Percentiles rank a stretch among this genome's conserved stretches.
phyloP scores from a whole-genome alignment of 2,888 invertebrate species.

The Uloborus plumipes region DNA sequence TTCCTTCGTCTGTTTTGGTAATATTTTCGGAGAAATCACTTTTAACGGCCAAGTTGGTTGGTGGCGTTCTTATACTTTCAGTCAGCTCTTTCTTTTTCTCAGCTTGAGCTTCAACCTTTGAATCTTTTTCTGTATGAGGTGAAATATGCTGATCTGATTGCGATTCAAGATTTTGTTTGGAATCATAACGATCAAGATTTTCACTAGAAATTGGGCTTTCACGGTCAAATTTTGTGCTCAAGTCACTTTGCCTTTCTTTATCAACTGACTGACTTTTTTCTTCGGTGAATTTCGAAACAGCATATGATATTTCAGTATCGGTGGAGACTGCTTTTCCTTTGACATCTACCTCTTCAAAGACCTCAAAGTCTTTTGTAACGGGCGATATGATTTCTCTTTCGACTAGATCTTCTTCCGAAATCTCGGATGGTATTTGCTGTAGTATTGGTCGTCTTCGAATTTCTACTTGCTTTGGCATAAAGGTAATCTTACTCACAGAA shows the following conservation, averaged over 20 bases:
- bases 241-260: not conserved
- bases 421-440: constrained; percentile 67
- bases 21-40: not conserved
- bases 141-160: not conserved
- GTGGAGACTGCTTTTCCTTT: not conserved
- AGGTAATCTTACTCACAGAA: not conserved
- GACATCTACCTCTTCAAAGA: not conserved
- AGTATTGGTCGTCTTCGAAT: constrained; percentile 69
- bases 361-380: constrained; percentile 26
- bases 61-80: not conserved
- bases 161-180: not conserved
- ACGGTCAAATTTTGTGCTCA: not conserved
- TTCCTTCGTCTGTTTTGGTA: constrained; percentile 6
- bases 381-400: constrained; percentile 51
- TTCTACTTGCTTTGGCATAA: constrained; percentile 70
- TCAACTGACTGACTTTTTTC: not conserved
- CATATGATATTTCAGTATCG: not conserved
- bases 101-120: no score
- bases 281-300: not conserved
- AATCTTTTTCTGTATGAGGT: no score
- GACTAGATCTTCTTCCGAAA: constrained; percentile 68
- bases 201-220: not conserved
- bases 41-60: not conserved
- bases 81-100: no score
- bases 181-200: not conserved